Evolutionary conservation across 2,888 invertebrate genomes (phyloP).

Genomic region (Caenorhabditis zanzibari): DNA sequence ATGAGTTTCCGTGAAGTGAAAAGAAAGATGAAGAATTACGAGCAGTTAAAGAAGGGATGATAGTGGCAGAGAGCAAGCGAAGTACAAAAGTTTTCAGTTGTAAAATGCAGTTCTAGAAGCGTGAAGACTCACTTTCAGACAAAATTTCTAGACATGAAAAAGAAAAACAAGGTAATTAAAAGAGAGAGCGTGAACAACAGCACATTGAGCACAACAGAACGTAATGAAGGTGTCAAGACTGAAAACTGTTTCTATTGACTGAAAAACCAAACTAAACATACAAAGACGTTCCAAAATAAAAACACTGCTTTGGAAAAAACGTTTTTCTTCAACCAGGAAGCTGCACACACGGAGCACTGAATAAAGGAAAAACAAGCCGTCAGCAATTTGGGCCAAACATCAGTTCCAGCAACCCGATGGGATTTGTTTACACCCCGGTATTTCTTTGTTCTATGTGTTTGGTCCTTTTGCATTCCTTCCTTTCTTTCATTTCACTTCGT

Average conservation of each 20-base stretch:
- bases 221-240: conserved; percentile 6
- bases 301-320: conserved; percentile 12
- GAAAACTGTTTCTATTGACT: conserved; percentile 25
- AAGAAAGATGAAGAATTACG: background rate
- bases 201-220: conserved; percentile 7
- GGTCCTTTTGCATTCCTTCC: conserved; percentile 26
- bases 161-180: conserved; percentile 25
- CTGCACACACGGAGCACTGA: conserved; percentile 6
- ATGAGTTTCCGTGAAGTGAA: conserved; percentile 15
- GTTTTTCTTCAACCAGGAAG: conserved; percentile 47
- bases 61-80: background rate
- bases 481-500: background rate
- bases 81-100: background rate
- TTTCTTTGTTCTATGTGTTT: conserved; percentile 49
- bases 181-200: conserved; percentile 1
- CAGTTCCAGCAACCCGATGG: conserved; percentile 32
- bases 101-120: too few relatives aligned
- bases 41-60: conserved; percentile 2
- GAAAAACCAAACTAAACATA: background rate
- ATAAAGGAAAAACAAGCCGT: conserved; percentile 32
- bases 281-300: conserved; percentile 4
- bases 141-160: background rate
- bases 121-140: background rate
- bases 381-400: conserved; percentile 47
- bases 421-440: conserved; percentile 39